phyloP scores from a whole-genome alignment of 2,113 vertebrate species.

The Sitta europaea region DNA sequence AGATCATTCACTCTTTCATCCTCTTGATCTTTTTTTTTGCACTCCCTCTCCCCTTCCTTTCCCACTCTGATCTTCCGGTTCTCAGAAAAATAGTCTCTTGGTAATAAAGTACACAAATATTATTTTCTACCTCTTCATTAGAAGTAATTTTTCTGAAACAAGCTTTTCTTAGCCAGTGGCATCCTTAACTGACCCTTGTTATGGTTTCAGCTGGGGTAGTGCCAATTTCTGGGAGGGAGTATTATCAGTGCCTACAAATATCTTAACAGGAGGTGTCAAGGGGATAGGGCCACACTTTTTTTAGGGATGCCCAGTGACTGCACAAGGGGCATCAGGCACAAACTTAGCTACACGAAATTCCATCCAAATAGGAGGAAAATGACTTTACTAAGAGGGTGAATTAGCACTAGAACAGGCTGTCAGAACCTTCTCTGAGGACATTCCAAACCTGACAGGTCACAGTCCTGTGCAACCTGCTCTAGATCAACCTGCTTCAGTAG shows the following conservation, averaged over 20 bases:
- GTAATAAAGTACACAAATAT: background rate
- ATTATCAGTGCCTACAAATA: background rate
- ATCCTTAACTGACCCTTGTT: background rate
- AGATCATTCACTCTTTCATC: background rate
- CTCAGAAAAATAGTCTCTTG: background rate
- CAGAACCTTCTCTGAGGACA: background rate
- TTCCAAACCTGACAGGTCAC: background rate
- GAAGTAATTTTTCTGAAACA: background rate
- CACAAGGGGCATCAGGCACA: background rate
- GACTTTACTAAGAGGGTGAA: background rate
- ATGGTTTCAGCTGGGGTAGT: background rate
- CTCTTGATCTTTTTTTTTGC: background rate
- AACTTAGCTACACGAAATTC: background rate
- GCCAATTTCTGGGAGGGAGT: background rate
- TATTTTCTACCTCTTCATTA: background rate
- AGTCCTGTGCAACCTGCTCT: background rate
- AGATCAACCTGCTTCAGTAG: background rate
- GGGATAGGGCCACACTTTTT: background rate
- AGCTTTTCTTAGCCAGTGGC: background rate
- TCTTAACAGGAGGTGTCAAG: no score
- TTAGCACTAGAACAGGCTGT: no score
- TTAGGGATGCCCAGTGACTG: background rate
- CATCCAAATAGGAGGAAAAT: background rate
- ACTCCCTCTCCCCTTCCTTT: rapidly evolving
- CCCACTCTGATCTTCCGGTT: background rate